A percentile compares a stretch with the other conserved stretches of the same genome.
phyloP scores from a whole-genome alignment of 2,888 invertebrate species.

The Oxytorus armatus region DNA sequence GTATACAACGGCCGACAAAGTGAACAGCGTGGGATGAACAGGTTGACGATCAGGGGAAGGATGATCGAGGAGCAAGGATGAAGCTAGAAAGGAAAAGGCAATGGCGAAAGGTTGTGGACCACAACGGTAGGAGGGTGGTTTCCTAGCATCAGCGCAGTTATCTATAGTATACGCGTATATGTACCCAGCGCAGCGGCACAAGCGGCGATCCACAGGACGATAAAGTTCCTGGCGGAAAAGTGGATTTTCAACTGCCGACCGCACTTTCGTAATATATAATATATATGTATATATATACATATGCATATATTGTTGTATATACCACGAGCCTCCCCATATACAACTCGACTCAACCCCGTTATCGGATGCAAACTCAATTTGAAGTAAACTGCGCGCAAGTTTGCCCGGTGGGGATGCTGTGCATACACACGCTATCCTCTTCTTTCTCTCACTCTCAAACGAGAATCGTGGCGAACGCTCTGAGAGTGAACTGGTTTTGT shows the following conservation, averaged over 20 bases:
- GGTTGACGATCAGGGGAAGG: constrained; percentile 2
- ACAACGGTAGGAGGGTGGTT: constrained; percentile 25
- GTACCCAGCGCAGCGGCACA: constrained; percentile 11
- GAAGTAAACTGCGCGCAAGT: constrained; percentile 60
- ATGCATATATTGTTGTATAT: background rate
- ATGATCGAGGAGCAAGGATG: constrained; percentile 30
- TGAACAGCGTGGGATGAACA: constrained; percentile 38
- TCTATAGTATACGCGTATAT: background rate
- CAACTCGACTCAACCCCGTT: constrained; percentile 53
- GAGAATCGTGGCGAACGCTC: constrained; percentile 30
- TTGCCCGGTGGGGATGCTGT: constrained; percentile 42
- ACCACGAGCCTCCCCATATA: constrained; percentile 7
- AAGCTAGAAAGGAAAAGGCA: constrained; percentile 34
- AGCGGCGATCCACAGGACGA: constrained; percentile 60
- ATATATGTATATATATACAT: constrained; percentile 12
- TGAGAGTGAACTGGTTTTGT: constrained; percentile 41
- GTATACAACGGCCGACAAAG: constrained; percentile 34
- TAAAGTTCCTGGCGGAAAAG: constrained; percentile 69
- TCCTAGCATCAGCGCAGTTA: constrained; percentile 38
- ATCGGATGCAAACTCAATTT: constrained; percentile 70
- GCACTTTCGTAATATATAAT: constrained; percentile 25
- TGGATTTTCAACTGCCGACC: constrained; percentile 67
- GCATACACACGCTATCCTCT: constrained; percentile 10
- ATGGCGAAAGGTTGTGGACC: constrained; percentile 55
- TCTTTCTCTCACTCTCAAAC: background rate